These are phyloP conservation scores for Myotis lucifugus DNA, from an alignment of 2,113 vertebrate species.

Conservation along the genomic window DNA sequence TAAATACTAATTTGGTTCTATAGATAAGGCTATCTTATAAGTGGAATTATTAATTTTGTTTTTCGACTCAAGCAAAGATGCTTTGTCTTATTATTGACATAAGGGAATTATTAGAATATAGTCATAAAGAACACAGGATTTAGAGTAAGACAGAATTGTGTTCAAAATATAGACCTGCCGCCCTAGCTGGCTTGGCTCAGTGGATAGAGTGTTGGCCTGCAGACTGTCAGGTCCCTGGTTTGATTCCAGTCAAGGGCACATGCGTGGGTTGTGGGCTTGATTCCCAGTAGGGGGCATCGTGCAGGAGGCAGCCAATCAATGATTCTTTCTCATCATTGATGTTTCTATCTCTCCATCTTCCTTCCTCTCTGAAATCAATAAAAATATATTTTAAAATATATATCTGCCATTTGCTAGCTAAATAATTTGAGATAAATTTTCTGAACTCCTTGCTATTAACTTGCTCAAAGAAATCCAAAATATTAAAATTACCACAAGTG, in stretches of 20 bases:
- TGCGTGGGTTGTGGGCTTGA: too few species aligned
- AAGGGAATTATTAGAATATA: constrained; percentile 35
- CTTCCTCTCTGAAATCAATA: too few species aligned
- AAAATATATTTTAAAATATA: background rate
- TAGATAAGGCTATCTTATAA: background rate
- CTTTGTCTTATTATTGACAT: background rate
- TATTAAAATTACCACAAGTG: background rate
- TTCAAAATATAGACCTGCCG: constrained; percentile 3
- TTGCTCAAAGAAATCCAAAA: background rate
- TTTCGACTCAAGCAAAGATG: background rate
- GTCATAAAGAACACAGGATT: background rate
- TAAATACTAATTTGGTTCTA: background rate
- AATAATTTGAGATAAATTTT: constrained; percentile 60
- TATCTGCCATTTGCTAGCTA: background rate
- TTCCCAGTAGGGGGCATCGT: too few species aligned
- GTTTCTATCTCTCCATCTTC: too few species aligned
- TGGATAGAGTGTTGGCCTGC: too few species aligned
- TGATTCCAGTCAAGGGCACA: too few species aligned
- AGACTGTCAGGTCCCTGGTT: too few species aligned
- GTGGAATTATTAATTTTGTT: background rate
- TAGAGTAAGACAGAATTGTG: constrained; percentile 13
- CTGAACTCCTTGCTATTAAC: constrained; percentile 3
- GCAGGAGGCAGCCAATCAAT: too few species aligned
- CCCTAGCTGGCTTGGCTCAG: too few species aligned
- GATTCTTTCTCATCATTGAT: too few species aligned